Base-by-base conservation (phyloP, 2,888 invertebrate species). In the Campaea margaritaria region DNA sequence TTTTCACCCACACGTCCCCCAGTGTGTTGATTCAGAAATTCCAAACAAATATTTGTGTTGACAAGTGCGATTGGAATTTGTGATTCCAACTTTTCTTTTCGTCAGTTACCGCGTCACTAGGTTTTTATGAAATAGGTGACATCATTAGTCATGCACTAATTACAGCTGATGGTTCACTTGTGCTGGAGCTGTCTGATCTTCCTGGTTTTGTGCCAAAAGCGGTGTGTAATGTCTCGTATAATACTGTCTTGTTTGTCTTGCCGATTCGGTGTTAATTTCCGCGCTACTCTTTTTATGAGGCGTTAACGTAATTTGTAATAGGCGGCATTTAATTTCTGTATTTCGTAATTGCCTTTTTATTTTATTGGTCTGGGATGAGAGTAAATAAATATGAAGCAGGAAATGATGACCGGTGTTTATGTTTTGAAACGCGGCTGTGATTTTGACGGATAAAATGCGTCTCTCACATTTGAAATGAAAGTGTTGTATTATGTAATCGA, bases 131-230 rank as follows among this genome's bases (percentile, higher is more conserved):
- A 16, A 38, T 44, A 43, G 16, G 36, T 56, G 38, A 39, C 31
- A 38, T 9, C 5, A n/a, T 50, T 54, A 54, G 46, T 59, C 54
- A 59, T 46, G 44, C 14, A 43, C 15, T 27, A 21, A 41, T 21
- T 1, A 16, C 10, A 34, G 14, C 28, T 46, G 39, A 34, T 42
- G 28, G 46, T 55, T 34, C 15, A 44, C 44, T 46, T 46, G 13
- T 21, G 43, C 34, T 45, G 21, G 39, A 44, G 44, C 52, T 42
- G 53, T 62, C 56, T 62, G 47, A 43, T 56, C 46, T 62, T 66
- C 54, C 66, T 70, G 72, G 67, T 66, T 46, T 53, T 0, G 52
- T 72, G 72, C 72, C 70, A 72, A 68, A 65, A 54, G 54, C 27
- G 62, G 65, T 53, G 64, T 62, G 53, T 66, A 62, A 65, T 62